Evolutionary conservation across 2,888 invertebrate species (phyloP).

Genomic region (Ischnura elegans): DNA sequence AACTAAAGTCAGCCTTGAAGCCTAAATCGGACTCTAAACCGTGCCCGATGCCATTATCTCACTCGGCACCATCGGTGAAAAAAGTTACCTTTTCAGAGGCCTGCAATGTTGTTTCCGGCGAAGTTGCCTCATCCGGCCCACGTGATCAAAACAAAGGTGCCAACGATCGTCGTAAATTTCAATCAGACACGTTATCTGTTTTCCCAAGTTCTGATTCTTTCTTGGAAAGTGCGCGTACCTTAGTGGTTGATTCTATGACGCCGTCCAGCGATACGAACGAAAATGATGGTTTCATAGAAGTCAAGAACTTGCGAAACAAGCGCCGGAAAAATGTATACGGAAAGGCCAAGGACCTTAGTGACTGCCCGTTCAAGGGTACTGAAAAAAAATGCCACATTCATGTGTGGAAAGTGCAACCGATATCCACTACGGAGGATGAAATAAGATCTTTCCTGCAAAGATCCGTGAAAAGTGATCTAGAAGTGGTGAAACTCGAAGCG

Average conservation of each 20-base stretch:
- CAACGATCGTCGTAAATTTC: no score
- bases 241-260: neutral
- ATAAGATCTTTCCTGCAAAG: neutral
- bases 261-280: neutral
- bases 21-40: neutral
- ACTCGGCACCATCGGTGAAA: conserved; percentile 17
- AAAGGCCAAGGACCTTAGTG: neutral
- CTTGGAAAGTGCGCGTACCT: neutral
- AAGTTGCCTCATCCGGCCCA: conserved; percentile 8
- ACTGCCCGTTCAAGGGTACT: neutral
- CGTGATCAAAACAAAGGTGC: neutral
- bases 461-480: conserved; percentile 13
- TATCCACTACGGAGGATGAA: conserved; percentile 15
- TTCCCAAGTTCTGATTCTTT: neutral
- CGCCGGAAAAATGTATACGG: neutral
- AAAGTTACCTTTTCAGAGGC: neutral
- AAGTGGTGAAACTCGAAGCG: conserved; percentile 20
- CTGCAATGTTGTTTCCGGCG: neutral
- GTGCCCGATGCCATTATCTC: neutral
- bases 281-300: neutral
- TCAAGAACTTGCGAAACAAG: neutral
- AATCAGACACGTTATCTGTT: no score
- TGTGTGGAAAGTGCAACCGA: conserved; percentile 2
- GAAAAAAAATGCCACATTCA: neutral
- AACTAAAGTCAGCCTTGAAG: neutral